Base-by-base conservation (phyloP, 2,888 invertebrate species). In the Apeira syringaria region DNA sequence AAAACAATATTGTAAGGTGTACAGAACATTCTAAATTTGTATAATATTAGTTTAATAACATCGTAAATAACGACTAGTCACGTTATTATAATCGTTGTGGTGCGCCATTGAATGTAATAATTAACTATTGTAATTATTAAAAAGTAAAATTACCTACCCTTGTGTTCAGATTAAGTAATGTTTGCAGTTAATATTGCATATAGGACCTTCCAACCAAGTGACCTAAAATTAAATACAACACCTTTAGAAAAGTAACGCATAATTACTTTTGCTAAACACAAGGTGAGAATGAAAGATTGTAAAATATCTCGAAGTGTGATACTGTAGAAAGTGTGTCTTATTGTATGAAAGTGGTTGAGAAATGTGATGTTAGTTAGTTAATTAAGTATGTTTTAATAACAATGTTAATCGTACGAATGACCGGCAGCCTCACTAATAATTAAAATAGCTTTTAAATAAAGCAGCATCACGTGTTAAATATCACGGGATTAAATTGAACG, bases 341-440 rank as follows among this genome's bases (percentile, higher is more conserved):
- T 51, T 53, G 69, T 65, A 67, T 74, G 73, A 45, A 62, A 67
- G 63, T 70, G 69, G 59, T 65, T 72, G 72, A 69, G 63, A 79
- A 79, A 71, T 84, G 84, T 83, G 82, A 84, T 85, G 62, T 84
- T 76, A 75, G 65, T 65, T 75, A 73, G 74, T 66, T 68, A 68
- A 64, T 56, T 68, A 64, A 66, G 42, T 31, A 37, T 53, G 39
- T 38, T 44, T 49, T 47, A 40, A 49, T 49, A 45, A 51, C 51
- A 44, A 34, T 33, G 35, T 48, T 48, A 43, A 39, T 38, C n/a
- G 11, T 49, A 35, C 47, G 25, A 42, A 22, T 2, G 40, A 26
- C 3, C 37, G 26, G n/a, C 34, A 26, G 41, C 12, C 24, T 15
- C 29, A 53, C 47, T 53, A 47, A 51, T 38, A 44, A 40, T 32